phyloP scores from a whole-genome alignment of 1,140 invertebrate genomes.

The Polypedilum pembai region DNA sequence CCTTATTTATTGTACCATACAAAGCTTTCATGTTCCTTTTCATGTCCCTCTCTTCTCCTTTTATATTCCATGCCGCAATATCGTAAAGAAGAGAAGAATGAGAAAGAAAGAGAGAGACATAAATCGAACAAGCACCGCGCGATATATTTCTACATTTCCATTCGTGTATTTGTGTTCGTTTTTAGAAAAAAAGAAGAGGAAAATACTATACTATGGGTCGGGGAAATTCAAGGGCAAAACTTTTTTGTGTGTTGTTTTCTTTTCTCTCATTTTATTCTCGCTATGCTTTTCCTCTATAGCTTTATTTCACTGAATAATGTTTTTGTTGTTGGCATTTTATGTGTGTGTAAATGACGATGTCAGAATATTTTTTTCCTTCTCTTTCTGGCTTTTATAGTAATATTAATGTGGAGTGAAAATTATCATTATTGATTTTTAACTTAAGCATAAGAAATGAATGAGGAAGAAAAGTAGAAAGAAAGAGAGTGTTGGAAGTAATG shows the following conservation, averaged over 20 bases:
- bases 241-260: background rate
- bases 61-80: background rate
- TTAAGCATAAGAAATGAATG: too few species aligned
- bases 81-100: background rate
- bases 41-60: background rate
- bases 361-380: too few species aligned
- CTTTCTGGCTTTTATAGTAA: too few species aligned
- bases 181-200: background rate
- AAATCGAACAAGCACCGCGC: slow-evolving; percentile 2
- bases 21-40: too few species aligned
- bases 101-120: background rate
- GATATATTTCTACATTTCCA: background rate
- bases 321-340: background rate
- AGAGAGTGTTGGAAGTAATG: too few species aligned
- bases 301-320: background rate
- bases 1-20: too few species aligned
- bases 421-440: too few species aligned
- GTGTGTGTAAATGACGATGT: too few species aligned
- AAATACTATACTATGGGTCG: slow-evolving; percentile 7
- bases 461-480: too few species aligned
- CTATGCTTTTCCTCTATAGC: background rate
- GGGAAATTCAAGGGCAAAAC: background rate
- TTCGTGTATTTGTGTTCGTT: background rate
- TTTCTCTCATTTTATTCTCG: background rate
- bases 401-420: too few species aligned